phyloP scores from a whole-genome alignment of 2,113 vertebrate genomes.

The Lagopus leucura region DNA sequence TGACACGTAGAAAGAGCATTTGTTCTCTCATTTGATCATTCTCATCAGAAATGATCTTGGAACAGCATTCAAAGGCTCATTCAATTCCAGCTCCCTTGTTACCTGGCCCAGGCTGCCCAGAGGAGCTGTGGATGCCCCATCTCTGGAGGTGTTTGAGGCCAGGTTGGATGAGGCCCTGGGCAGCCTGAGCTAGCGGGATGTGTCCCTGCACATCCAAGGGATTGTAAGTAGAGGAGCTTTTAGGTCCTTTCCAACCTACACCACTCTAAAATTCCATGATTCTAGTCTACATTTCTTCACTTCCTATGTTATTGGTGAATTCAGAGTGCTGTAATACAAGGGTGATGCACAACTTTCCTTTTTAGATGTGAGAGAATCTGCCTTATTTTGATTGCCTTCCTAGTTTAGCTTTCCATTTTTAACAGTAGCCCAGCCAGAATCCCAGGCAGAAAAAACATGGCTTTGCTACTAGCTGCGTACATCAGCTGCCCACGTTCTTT shows the following conservation, averaged over 20 bases:
- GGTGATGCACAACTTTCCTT: background rate
- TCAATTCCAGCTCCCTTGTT: background rate
- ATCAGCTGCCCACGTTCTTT: background rate
- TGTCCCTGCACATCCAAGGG: background rate
- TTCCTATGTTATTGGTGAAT: background rate
- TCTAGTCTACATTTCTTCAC: background rate
- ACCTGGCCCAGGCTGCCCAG: background rate
- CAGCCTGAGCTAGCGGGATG: background rate
- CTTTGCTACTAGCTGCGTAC: background rate
- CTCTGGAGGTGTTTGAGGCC: background rate
- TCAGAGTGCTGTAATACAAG: background rate
- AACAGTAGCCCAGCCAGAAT: background rate
- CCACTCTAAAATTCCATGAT: background rate
- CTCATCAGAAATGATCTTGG: background rate
- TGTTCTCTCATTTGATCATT: background rate
- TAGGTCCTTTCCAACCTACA: background rate
- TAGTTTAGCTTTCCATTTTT: background rate
- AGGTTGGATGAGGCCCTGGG: background rate
- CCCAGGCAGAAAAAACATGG: accelerated
- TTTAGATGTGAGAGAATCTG: background rate
- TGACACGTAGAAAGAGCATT: background rate
- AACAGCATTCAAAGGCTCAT: background rate
- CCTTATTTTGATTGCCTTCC: background rate
- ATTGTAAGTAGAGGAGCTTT: background rate
- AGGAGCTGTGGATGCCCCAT: background rate